Percentiles rank a stretch among this genome's conserved stretches.
These are phyloP conservation scores for Tenebrio molitor DNA, from an alignment of 1,140 invertebrate genomes.

Conservation along the genomic window DNA sequence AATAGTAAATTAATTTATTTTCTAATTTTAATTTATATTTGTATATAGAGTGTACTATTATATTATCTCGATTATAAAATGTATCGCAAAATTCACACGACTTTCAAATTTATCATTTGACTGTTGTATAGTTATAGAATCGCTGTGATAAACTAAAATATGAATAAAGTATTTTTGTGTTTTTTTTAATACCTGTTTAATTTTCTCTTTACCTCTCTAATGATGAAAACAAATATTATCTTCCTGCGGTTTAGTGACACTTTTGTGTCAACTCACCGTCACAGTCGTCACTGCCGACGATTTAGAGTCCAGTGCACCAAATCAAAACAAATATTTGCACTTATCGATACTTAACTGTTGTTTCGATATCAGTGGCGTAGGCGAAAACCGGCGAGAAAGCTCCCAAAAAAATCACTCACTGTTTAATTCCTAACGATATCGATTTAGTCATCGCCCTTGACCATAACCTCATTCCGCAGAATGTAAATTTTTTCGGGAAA, in stretches of 20 bases:
- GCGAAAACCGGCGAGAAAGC: slow-evolving; percentile 2
- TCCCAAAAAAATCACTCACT: too few species aligned
- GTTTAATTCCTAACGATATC: slow-evolving; percentile 5
- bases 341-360: slow-evolving; percentile 33
- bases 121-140: too few species aligned
- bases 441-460: slow-evolving; percentile 11
- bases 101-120: too few species aligned
- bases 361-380: slow-evolving; percentile 15
- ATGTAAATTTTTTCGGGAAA: slow-evolving; percentile 36
- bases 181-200: slow-evolving; percentile 37
- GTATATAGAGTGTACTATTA: too few species aligned
- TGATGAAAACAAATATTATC: slow-evolving; percentile 53
- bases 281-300: slow-evolving; percentile 21
- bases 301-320: slow-evolving; percentile 9
- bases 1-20: slow-evolving; percentile 38
- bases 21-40: slow-evolving; percentile 38
- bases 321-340: slow-evolving; percentile 30
- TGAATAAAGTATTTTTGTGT: slow-evolving; percentile 34
- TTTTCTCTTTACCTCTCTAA: slow-evolving; percentile 47
- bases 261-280: slow-evolving; percentile 34
- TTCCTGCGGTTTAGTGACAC: slow-evolving; percentile 47
- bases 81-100: too few species aligned
- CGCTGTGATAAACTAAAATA: slow-evolving; percentile 1
- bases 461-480: neutral
- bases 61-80: too few species aligned